Conservation (phyloP, 2,888 invertebrate species). For the Taphrorychus bicolor region DNA sequence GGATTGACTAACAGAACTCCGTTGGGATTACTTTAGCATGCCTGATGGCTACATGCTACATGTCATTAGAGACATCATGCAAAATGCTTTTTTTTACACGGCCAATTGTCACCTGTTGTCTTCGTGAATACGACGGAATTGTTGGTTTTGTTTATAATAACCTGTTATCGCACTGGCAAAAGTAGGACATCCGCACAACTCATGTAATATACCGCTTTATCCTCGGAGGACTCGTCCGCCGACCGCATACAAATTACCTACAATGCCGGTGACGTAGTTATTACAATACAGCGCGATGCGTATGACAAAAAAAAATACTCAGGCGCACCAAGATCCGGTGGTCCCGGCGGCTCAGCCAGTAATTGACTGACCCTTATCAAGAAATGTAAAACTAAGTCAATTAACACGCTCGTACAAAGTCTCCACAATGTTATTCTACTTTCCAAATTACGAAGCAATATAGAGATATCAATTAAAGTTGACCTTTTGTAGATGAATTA, state of each 20-base stretch:
- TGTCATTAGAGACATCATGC: too few relatives aligned
- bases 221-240: slow-evolving; percentile 20
- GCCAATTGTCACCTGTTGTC: slow-evolving; percentile 14
- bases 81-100: background rate
- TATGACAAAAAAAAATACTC: background rate
- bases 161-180: slow-evolving; percentile 45
- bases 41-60: background rate
- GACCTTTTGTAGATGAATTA: slow-evolving; percentile 1
- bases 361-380: background rate
- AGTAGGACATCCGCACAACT: slow-evolving; percentile 49
- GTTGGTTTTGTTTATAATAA: slow-evolving; percentile 20
- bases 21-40: background rate
- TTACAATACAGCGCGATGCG: background rate
- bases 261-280: slow-evolving; percentile 2
- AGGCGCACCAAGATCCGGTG: background rate
- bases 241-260: slow-evolving; percentile 26
- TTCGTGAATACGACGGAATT: slow-evolving; percentile 10
- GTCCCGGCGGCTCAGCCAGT: background rate
- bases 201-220: slow-evolving; percentile 37
- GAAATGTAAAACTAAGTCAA: background rate
- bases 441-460: background rate
- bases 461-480: background rate
- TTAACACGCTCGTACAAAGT: background rate
- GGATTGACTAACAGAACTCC: too few relatives aligned
- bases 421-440: background rate